phyloP scores from a whole-genome alignment of 2,888 invertebrate species.

The Drosophila putrida region DNA sequence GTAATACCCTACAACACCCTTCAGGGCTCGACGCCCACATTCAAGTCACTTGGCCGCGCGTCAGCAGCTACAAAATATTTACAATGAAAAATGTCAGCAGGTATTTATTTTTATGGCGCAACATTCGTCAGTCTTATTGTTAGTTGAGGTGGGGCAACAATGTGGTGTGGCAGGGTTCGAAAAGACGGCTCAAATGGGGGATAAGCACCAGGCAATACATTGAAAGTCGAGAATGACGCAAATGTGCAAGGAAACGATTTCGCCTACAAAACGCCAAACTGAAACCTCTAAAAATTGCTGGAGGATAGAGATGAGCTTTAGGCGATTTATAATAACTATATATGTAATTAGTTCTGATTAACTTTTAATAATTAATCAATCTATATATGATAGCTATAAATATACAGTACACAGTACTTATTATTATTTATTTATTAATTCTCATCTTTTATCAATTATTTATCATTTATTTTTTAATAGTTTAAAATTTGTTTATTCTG shows the following conservation, averaged over 20 bases:
- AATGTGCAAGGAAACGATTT: constrained; percentile 10
- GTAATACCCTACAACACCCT: constrained; percentile 2
- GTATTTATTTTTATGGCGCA: constrained; percentile 80
- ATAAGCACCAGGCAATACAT: constrained; percentile 15
- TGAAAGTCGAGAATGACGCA: constrained; percentile 8
- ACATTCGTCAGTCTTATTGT: constrained; percentile 81
- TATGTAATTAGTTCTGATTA: too few species aligned
- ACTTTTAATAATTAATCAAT: too few species aligned
- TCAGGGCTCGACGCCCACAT: constrained; percentile 35
- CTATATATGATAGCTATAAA: too few species aligned
- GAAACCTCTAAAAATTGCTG: not conserved
- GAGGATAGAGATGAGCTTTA: not conserved
- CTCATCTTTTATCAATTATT: too few species aligned
- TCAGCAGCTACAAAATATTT: constrained; percentile 80
- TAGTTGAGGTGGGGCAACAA: constrained; percentile 47
- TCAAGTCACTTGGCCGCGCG: constrained; percentile 65
- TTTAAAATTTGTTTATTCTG: too few species aligned
- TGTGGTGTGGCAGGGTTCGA: not conserved
- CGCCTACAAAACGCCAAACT: not conserved
- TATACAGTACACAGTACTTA: too few species aligned
- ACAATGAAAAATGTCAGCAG: constrained; percentile 82
- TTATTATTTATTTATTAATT: too few species aligned
- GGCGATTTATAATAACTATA: not conserved
- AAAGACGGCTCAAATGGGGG: not conserved
- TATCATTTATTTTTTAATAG: too few species aligned